phyloP scores from a whole-genome alignment of 30 jellyfish, hydroid and myxozoan species.

The Aurelia sp. region DNA sequence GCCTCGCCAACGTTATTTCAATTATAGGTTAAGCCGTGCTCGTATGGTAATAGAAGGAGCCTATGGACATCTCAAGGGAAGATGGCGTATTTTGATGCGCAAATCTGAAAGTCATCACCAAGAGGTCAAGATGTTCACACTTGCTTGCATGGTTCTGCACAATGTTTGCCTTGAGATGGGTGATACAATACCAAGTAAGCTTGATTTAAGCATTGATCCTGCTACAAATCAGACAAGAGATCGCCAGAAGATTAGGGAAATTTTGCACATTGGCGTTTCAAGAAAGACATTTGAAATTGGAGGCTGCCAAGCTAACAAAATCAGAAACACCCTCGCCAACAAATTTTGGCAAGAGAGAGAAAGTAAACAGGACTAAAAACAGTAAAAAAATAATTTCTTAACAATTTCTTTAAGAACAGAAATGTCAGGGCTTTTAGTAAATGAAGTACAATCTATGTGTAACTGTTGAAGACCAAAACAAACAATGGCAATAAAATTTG shows the following conservation, averaged over 20 bases:
- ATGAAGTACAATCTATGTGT: too few species aligned
- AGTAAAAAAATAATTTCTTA: neutral
- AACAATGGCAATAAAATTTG: too few species aligned
- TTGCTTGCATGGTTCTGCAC: constrained; percentile 73
- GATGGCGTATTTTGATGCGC: constrained; percentile 62
- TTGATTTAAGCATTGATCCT: constrained; percentile 42
- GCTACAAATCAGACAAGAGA: constrained; percentile 42
- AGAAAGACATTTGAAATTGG: neutral
- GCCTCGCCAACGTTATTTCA: constrained; percentile 43
- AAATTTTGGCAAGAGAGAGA: constrained; percentile 51
- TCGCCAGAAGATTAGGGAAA: constrained; percentile 21
- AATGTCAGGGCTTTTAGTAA: neutral
- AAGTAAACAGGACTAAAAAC: neutral
- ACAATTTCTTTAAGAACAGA: neutral
- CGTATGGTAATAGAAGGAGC: constrained; percentile 77
- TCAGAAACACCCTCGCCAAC: constrained; percentile 36
- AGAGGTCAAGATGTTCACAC: constrained; percentile 11
- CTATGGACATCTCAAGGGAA: constrained; percentile 61
- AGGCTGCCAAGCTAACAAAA: constrained; percentile 7
- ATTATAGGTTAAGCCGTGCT: constrained; percentile 65
- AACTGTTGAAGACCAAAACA: too few species aligned
- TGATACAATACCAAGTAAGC: constrained; percentile 42
- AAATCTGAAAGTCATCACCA: constrained; percentile 58
- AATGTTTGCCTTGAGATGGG: constrained; percentile 51
- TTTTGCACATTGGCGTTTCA: neutral